A percentile compares a stretch with the other conserved stretches of the same genome.
phyloP scores from a whole-genome alignment of 2,797 vertebrate genomes.

The Catamblyrhynchus diadema region DNA sequence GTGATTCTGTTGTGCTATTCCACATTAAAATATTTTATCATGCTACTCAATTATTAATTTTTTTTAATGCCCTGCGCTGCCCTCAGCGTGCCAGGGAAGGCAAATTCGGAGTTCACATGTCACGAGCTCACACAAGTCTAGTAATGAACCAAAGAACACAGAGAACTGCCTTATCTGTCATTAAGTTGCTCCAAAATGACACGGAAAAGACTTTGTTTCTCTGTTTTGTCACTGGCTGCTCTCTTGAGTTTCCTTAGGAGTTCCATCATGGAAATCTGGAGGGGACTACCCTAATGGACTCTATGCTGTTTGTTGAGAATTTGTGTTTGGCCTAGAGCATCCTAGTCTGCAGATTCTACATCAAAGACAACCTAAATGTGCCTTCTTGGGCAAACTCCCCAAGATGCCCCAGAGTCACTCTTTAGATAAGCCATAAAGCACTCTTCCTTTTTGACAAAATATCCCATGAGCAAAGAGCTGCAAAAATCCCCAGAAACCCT shows the following conservation, averaged over 20 bases:
- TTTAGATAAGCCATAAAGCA: not conserved
- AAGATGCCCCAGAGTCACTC: not conserved
- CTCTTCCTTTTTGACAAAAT: not conserved
- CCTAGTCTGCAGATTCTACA: not conserved
- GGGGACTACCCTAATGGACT: not conserved
- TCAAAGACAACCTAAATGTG: not conserved
- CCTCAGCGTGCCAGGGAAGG: not conserved
- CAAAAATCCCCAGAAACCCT: not conserved
- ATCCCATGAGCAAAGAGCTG: not conserved
- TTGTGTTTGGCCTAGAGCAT: not conserved
- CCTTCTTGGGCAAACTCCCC: not conserved
- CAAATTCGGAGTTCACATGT: accelerated
- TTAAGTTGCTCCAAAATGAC: not conserved
- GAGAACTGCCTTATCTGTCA: not conserved
- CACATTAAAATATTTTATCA: not conserved
- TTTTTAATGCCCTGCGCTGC: not conserved
- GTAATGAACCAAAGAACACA: not conserved
- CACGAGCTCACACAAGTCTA: not conserved
- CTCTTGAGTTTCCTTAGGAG: not conserved
- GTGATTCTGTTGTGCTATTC: not conserved
- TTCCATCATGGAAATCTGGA: not conserved
- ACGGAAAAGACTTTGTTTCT: not conserved
- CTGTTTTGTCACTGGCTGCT: not conserved
- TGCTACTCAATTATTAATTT: not conserved
- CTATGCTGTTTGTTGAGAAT: not conserved